A percentile compares a stretch with the other conserved stretches of the same genome.
Evolutionary conservation across 2,797 vertebrate genomes (phyloP).

Genomic region (Rhinella marina): DNA sequence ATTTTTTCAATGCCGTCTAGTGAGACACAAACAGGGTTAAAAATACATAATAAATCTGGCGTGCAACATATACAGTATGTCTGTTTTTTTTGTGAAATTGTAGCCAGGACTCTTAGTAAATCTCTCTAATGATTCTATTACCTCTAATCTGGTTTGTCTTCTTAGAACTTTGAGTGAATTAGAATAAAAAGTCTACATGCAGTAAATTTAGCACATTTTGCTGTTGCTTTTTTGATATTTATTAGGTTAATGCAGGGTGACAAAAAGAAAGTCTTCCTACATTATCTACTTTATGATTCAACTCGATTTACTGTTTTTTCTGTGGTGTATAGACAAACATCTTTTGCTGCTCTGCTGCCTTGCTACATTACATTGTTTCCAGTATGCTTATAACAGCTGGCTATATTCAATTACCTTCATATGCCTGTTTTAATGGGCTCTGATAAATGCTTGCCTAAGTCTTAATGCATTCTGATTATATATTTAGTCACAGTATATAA

Average conservation of each 20-base stretch:
- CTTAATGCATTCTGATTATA: conserved; percentile 19
- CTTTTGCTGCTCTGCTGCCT: conserved; percentile 35
- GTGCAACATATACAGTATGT: no score
- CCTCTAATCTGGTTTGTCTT: neutral
- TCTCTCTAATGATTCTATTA: neutral
- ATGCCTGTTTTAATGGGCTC: conserved; percentile 44
- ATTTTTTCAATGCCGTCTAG: no score
- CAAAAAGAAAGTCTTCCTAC: conserved; percentile 15
- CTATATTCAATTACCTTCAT: conserved; percentile 56
- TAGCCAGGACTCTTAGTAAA: no score
- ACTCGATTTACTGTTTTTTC: conserved; percentile 31
- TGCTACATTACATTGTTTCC: conserved; percentile 49
- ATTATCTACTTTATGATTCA: conserved; percentile 39
- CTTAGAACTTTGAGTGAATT: conserved; percentile 1
- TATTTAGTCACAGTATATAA: conserved; percentile 38
- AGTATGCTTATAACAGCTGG: conserved; percentile 50
- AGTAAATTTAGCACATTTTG: conserved; percentile 3
- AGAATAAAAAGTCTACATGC: conserved; percentile 7
- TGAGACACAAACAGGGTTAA: no score
- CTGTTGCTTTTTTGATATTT: conserved; percentile 45
- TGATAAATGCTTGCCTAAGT: conserved; percentile 51
- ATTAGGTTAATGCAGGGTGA: conserved; percentile 42
- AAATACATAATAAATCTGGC: no score
- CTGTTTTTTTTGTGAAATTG: no score
- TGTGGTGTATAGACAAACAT: neutral